Conservation (phyloP, 2,113 vertebrate genomes). For the Cyphomyrus discorhynchus region DNA sequence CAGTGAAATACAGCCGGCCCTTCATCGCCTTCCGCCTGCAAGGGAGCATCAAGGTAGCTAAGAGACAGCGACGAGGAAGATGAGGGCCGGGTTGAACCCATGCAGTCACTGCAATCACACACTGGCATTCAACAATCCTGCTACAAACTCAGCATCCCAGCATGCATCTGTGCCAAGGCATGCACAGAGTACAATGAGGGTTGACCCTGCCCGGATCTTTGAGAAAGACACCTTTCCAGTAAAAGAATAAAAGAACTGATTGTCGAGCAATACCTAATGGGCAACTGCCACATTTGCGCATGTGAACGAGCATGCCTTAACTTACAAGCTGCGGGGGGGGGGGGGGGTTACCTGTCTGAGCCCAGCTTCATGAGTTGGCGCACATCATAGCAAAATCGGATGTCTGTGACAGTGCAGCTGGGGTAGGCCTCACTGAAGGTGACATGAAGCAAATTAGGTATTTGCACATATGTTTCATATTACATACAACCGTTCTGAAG, state of each 20-base stretch:
- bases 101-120: not conserved
- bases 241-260: not conserved
- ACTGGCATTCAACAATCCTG: not conserved
- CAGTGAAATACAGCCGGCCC: slow-evolving; percentile 84
- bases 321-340: not conserved
- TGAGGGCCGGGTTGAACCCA: not conserved
- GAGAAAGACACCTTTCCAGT: not conserved
- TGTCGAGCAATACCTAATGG: not conserved
- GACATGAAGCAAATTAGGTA: slow-evolving; percentile 20
- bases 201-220: not conserved
- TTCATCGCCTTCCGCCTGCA: slow-evolving; percentile 91
- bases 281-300: not conserved
- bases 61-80: not conserved
- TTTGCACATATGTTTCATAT: not conserved
- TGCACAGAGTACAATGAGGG: not conserved
- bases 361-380: slow-evolving; percentile 84
- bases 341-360: slow-evolving; percentile 67
- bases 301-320: not conserved
- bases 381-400: slow-evolving; percentile 88
- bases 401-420: slow-evolving; percentile 81
- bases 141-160: not conserved
- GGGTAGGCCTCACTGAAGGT: slow-evolving; percentile 84
- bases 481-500: not conserved
- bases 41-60: not conserved
- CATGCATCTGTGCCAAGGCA: not conserved